Evolutionary conservation across 1,140 invertebrate genomes (phyloP).

Genomic region (Branchinecta lindahli): DNA sequence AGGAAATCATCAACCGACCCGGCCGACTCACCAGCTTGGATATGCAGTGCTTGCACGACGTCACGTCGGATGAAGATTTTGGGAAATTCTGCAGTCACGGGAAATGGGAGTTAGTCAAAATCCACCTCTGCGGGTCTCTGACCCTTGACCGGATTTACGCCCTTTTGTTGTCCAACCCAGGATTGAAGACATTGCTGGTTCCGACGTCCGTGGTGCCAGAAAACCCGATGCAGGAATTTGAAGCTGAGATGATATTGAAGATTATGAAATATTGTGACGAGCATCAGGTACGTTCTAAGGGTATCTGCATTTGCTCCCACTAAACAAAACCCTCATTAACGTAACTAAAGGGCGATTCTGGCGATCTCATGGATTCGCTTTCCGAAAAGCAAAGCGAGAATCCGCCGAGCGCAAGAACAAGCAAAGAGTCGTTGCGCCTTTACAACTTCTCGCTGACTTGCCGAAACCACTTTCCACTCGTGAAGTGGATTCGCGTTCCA

Average conservation of each 20-base stretch:
- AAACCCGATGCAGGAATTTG: background rate
- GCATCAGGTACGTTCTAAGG: too few species aligned
- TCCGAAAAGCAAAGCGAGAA: too few species aligned
- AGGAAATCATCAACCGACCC: background rate
- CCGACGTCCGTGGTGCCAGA: background rate
- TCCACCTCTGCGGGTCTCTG: background rate
- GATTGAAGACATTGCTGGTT: background rate
- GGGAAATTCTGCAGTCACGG: background rate
- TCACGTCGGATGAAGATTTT: background rate
- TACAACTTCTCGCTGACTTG: too few species aligned
- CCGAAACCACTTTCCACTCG: too few species aligned
- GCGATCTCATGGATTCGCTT: too few species aligned
- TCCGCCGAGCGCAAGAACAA: too few species aligned
- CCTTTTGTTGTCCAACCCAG: background rate
- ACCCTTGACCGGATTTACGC: background rate
- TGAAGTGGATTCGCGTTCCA: too few species aligned
- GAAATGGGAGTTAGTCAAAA: background rate
- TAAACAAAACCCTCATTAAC: too few species aligned
- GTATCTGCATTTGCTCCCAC: too few species aligned
- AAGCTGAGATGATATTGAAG: background rate
- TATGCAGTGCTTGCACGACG: background rate
- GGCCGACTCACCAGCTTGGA: background rate
- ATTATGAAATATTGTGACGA: constrained; percentile 3
- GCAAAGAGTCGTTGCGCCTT: too few species aligned
- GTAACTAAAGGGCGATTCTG: too few species aligned